phyloP scores from a whole-genome alignment of 2,888 invertebrate genomes.

The Caprella mutica region DNA sequence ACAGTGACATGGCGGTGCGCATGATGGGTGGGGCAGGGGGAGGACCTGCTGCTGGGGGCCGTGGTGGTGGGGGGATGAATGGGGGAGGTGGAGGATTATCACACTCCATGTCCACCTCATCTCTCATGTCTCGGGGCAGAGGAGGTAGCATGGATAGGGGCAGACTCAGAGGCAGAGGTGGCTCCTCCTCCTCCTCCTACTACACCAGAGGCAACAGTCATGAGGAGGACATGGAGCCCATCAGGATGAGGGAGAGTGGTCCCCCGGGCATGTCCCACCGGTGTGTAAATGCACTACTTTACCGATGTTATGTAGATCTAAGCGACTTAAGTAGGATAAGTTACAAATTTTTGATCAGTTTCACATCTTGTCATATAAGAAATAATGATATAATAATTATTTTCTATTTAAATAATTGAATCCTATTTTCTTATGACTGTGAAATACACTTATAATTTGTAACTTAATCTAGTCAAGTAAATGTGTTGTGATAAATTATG shows the following conservation, averaged over 20 bases:
- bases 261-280: conserved; percentile 27
- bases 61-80: conserved; percentile 42
- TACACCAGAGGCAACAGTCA: conserved; percentile 43
- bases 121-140: conserved; percentile 36
- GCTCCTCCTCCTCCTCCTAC: conserved; percentile 41
- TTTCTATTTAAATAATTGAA: too few relatives aligned
- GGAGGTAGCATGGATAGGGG: conserved; percentile 40
- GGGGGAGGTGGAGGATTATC: conserved; percentile 44
- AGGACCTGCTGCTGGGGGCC: conserved; percentile 39
- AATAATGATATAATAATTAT: too few relatives aligned
- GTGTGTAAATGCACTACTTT: conserved; percentile 12
- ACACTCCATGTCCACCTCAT: conserved; percentile 35
- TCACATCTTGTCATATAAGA: too few relatives aligned
- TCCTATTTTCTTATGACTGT: too few relatives aligned
- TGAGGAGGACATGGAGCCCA: conserved; percentile 43
- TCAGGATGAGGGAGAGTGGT: conserved; percentile 32
- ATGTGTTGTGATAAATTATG: too few relatives aligned
- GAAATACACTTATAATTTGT: too few relatives aligned
- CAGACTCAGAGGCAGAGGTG: conserved; percentile 39
- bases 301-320: not conserved
- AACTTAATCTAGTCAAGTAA: too few relatives aligned
- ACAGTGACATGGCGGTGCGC: conserved; percentile 44
- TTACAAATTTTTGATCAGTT: not conserved
- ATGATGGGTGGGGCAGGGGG: conserved; percentile 40
- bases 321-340: not conserved